Percentiles rank a stretch among this genome's conserved stretches.
phyloP scores from a whole-genome alignment of 2,888 invertebrate species.

The Listrodromus nycthemerus region DNA sequence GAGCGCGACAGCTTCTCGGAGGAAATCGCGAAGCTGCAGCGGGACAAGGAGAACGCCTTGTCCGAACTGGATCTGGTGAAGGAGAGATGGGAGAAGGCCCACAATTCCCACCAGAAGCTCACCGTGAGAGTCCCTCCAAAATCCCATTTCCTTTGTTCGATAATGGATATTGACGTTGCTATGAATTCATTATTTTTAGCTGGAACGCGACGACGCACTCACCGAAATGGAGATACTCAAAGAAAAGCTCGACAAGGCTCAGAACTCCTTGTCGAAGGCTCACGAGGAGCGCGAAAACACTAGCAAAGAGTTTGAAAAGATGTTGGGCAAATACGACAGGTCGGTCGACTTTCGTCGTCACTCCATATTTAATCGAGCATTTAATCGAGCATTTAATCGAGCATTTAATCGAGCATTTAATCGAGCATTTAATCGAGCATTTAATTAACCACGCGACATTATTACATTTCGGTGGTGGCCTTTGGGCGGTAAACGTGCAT shows the following conservation, averaged over 20 bases:
- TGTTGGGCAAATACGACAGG: constrained; percentile 96
- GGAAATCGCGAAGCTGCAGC: constrained; percentile 92
- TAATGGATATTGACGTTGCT: constrained; percentile 10
- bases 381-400: too few relatives aligned
- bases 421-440: neutral
- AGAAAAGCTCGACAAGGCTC: constrained; percentile 95
- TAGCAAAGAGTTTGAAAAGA: constrained; percentile 96
- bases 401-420: too few relatives aligned
- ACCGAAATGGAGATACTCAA: constrained; percentile 94
- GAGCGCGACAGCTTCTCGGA: constrained; percentile 94
- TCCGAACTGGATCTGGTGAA: constrained; percentile 94
- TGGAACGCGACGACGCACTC: constrained; percentile 94
- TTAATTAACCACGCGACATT: neutral
- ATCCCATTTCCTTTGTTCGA: neutral
- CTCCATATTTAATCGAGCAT: neutral
- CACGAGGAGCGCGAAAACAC: constrained; percentile 95
- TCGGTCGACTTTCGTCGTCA: constrained; percentile 80
- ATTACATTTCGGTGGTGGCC: neutral
- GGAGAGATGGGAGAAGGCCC: constrained; percentile 95
- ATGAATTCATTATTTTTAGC: constrained; percentile 84
- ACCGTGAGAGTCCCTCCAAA: constrained; percentile 86
- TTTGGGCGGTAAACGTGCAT: neutral
- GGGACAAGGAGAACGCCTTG: constrained; percentile 93
- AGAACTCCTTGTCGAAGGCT: constrained; percentile 92
- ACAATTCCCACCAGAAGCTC: constrained; percentile 92